These are phyloP conservation scores for Synaphobranchus kaupii DNA, from an alignment of 2,797 vertebrate species.

Conservation along the genomic window DNA sequence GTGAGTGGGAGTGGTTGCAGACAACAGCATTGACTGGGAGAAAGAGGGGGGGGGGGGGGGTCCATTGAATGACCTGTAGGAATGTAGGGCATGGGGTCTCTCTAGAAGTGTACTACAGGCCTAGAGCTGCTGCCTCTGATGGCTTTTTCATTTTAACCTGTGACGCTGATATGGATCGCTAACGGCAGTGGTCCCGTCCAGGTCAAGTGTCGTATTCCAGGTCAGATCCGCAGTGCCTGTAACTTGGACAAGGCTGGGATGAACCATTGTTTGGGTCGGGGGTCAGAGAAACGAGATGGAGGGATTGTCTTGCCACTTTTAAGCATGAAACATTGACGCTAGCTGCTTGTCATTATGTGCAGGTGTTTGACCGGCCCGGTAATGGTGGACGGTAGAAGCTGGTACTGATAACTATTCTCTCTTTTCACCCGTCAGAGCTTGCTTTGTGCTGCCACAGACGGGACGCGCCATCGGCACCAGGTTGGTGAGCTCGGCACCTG, in stretches of 20 bases:
- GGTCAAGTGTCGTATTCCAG: not conserved
- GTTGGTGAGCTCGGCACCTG: constrained; percentile 11
- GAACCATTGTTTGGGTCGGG: not conserved
- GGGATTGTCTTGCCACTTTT: not conserved
- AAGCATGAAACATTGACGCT: not conserved
- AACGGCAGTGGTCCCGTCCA: not conserved
- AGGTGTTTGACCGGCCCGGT: not conserved
- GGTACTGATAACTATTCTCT: constrained; percentile 18
- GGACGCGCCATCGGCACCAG: not conserved
- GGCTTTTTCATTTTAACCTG: not conserved
- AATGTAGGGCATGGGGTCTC: not conserved
- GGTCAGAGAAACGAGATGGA: not conserved
- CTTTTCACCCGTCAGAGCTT: constrained; percentile 19
- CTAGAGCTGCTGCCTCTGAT: not conserved
- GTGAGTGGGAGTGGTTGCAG: not conserved
- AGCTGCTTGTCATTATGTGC: not conserved
- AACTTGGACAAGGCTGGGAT: not conserved
- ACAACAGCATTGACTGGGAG: not conserved
- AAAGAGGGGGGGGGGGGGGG: no score
- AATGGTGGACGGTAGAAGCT: not conserved
- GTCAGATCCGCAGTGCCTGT: not conserved
- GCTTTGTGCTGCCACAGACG: constrained; percentile 22
- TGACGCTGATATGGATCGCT: not conserved
- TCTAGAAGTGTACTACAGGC: not conserved
- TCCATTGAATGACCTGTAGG: not conserved